Evolutionary conservation across 2,888 invertebrate genomes (phyloP), one percentile per base, ranked within the genome.

Genomic region (Endomychus coccineus): DNA sequence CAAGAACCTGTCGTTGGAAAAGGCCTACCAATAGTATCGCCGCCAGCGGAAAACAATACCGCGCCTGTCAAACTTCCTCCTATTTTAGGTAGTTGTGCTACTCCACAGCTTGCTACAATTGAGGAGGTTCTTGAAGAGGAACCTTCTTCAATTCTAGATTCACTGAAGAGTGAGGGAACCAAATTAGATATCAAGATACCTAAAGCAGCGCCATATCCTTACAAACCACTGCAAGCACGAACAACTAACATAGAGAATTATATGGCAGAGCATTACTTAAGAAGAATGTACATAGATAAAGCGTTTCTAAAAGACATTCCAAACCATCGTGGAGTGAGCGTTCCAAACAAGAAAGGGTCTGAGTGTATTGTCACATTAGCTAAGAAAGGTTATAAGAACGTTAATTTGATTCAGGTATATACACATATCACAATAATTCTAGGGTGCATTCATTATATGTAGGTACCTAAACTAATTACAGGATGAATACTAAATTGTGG

Each of bases 231-330:
- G n/a, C 66, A 66, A 42, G 48, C 51, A n/a, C 58, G 58, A 39
- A 66, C 66, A 1, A 57, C 54, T 0, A 66, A 67, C 25, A 61
- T 66, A 12, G 55, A 62, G 33, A 63, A 64, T 38, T 61, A 64
- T 15, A 59, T 70, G 55, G 66, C 67, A 0, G 60, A 59, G 33
- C 61, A 62, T 34, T 71, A 71, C 45, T 52, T 71, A 23, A 66
- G 67, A 15, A 48, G 49, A 3, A 55, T 71, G 51, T 63, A 63
- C 19, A 42, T 49, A 27, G 72, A 73, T 40, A 70, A 67, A 44
- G 49, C 60, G 12, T 71, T 69, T 42, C 42, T 71, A 19, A 57
- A 64, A 28, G 41, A 56, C 7, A 33, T 68, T 12, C 50, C 58
- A 24, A 44, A 55, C 1, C 50, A 59, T 36, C 50, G 56, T 0